A percentile compares a stretch with the other conserved stretches of the same genome.
phyloP scores from a whole-genome alignment of 2,113 vertebrate genomes.

The Tragelaphus strepsiceros region DNA sequence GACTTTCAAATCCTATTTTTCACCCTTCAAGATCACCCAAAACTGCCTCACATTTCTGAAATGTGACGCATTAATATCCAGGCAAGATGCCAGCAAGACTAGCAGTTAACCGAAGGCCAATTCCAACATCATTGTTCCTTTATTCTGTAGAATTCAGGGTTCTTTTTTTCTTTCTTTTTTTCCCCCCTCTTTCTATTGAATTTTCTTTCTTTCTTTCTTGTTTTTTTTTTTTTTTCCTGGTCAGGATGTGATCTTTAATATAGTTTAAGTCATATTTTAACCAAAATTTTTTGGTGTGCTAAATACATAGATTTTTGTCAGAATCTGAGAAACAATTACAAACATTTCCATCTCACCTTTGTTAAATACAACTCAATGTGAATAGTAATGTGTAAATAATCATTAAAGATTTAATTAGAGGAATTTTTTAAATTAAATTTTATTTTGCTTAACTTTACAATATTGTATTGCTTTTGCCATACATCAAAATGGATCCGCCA shows the following conservation, averaged over 20 bases:
- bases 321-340: background rate
- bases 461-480: no score
- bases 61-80: slow-evolving; percentile 44
- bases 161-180: background rate
- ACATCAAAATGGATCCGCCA: no score
- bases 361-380: background rate
- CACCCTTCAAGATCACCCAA: slow-evolving; percentile 20
- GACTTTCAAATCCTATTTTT: slow-evolving; percentile 4
- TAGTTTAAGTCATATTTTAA: background rate
- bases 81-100: background rate
- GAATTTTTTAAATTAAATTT: no score
- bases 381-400: background rate
- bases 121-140: background rate
- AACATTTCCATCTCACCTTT: background rate
- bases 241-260: background rate
- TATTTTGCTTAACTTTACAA: no score
- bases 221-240: background rate
- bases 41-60: slow-evolving; percentile 30
- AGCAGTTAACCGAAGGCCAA: background rate
- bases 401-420: background rate
- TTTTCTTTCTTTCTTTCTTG: background rate
- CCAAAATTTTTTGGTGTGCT: background rate
- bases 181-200: background rate
- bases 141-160: background rate
- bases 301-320: background rate